Base-by-base conservation (phyloP, 1,140 invertebrate species). In the Sipha flava region DNA sequence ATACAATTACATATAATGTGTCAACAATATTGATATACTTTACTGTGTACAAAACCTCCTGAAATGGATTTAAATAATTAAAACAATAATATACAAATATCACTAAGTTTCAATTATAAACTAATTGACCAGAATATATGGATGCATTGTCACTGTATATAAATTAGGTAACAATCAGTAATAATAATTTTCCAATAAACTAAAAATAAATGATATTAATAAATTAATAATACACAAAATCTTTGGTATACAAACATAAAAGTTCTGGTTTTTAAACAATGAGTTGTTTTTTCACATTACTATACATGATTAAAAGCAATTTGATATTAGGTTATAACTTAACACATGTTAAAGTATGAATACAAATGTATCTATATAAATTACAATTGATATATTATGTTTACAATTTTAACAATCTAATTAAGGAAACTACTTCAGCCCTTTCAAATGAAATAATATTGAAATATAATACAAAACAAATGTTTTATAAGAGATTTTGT, bases 21-120 rank as follows among this genome's bases (percentile, higher is more conserved):
- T 77, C 45, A 77, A 77, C 73, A 77, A 57, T 57, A 57, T 10
- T 59, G 34, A 77, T 77, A 77, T 77, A 77, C 52, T 77, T 77
- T 57, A 77, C 21, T 77, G 73, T 77, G 47, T 77, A 77, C 73
- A 77, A 77, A 77, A 77, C 57, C 45, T 23, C 14, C n/a, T 18
- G 23, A 26, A 59, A 52, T 26, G 21, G 34, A 40, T 59, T 77
- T 40, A 52, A 75, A 52, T 75, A 23, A 37, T 75, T 54, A 75
- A 54, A 75, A 75, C 70, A 77, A 77, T 77, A 57, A 77, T 77
- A n/a, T 77, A 77, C 73, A 77, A 77, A 77, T 77, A 77, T 57
- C 49, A 57, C 34, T 57, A 77, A 57, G 21, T 77, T 59, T 43
- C 52, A 37, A 57, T 57, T 77, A 77, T 26, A n/a, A 75, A 77